phyloP scores from a whole-genome alignment of 2,888 invertebrate genomes.

The Craniophora ligustri region DNA sequence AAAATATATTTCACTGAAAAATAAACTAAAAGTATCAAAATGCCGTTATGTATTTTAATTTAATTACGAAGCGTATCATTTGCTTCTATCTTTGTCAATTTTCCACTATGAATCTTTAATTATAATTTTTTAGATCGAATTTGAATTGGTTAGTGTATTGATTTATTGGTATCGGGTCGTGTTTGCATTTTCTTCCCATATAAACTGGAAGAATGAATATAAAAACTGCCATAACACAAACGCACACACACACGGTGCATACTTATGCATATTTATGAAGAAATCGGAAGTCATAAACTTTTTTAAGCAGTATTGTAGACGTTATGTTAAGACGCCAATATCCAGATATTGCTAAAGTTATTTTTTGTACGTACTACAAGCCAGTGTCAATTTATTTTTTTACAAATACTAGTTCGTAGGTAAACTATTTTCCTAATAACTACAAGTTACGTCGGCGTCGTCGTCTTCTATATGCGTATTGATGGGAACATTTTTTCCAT shows the following conservation, averaged over 20 bases:
- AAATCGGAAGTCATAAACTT: constrained; percentile 23
- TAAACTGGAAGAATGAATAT: constrained; percentile 5
- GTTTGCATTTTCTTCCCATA: constrained; percentile 10
- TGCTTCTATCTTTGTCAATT: background rate
- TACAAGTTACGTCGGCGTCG: constrained; percentile 20
- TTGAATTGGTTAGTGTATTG: background rate
- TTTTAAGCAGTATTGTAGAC: constrained; percentile 3
- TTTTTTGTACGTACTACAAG: constrained; percentile 27
- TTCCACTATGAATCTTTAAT: background rate
- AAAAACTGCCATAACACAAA: constrained; percentile 2
- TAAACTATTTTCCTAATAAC: constrained; percentile 43
- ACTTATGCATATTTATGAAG: constrained; percentile 2
- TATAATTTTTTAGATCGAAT: background rate
- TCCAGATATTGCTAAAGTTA: constrained; percentile 32
- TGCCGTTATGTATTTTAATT: constrained; percentile 1
- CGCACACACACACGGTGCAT: background rate
- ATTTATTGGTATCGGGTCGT: background rate
- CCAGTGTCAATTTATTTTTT: constrained; percentile 22
- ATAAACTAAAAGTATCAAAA: constrained; percentile 6
- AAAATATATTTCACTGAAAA: constrained; percentile 4
- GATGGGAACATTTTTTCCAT: constrained; percentile 59
- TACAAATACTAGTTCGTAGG: constrained; percentile 23
- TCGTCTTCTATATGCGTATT: constrained; percentile 43
- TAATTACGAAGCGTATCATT: constrained; percentile 11
- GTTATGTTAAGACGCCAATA: constrained; percentile 11